These are phyloP conservation scores for Trichoplax adhaerens DNA, from an alignment of 37 sponge, comb jelly and placozoan genomes.

Conservation along the genomic window DNA sequence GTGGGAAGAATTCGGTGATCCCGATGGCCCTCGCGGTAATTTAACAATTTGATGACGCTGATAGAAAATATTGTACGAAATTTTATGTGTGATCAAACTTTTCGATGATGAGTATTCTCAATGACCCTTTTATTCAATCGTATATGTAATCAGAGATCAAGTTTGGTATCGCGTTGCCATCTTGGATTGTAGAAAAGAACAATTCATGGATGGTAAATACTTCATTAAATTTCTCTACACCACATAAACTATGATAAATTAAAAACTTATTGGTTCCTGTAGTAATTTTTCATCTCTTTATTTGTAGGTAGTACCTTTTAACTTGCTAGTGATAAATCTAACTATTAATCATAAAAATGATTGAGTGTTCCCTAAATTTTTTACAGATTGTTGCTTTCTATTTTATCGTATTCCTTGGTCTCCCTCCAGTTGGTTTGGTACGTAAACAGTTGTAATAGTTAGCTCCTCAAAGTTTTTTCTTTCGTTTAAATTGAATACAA, in stretches of 20 bases:
- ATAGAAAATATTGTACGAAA: background rate
- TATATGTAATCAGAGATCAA: slow-evolving; percentile 8
- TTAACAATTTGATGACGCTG: background rate
- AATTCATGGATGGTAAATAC: slow-evolving; percentile 34
- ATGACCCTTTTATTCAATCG: no score
- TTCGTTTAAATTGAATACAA: no score
- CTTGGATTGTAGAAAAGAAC: slow-evolving; percentile 86
- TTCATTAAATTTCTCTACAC: background rate
- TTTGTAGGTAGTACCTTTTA: slow-evolving; percentile 29
- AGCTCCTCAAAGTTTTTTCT: no score
- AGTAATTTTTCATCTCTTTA: slow-evolving; percentile 53
- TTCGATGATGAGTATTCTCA: no score
- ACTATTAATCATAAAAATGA: no score
- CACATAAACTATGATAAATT: slow-evolving; percentile 8
- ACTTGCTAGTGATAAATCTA: background rate
- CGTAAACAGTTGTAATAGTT: no score
- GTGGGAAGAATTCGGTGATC: slow-evolving; percentile 81
- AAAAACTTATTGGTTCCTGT: slow-evolving; percentile 41
- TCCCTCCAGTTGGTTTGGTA: no score
- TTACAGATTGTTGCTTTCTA: no score
- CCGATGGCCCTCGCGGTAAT: slow-evolving; percentile 54
- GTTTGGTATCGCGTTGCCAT: slow-evolving; percentile 89
- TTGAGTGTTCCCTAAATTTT: no score
- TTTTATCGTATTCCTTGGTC: no score
- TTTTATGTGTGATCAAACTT: background rate